Percentiles rank a stretch among this genome's conserved stretches.
These are phyloP conservation scores for Carpatolechia fugitivella DNA, from an alignment of 2,888 invertebrate genomes.

Conservation along the genomic window DNA sequence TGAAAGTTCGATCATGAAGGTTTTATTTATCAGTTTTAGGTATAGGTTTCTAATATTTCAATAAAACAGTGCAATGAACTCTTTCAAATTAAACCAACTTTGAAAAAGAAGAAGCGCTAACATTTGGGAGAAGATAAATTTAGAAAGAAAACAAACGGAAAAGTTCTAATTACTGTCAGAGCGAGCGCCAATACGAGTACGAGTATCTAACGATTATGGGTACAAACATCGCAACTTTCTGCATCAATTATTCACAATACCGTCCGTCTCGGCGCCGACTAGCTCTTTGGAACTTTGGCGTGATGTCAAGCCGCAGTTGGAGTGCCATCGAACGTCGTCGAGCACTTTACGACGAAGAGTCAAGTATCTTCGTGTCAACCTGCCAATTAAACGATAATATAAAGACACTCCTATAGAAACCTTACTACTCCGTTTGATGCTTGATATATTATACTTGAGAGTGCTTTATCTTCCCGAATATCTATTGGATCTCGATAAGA, in stretches of 20 bases:
- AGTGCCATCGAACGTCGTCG: not conserved
- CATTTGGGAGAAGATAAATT: too few species aligned
- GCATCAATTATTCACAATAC: not conserved
- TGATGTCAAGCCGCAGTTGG: not conserved
- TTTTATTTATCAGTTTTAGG: too few species aligned
- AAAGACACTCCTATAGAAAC: not conserved
- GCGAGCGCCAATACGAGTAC: too few species aligned
- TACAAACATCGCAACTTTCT: not conserved
- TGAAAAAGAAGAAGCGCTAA: too few species aligned
- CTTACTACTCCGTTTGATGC: not conserved
- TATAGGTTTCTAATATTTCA: too few species aligned
- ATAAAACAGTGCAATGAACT: too few species aligned
- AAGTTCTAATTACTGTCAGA: too few species aligned
- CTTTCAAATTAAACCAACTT: too few species aligned
- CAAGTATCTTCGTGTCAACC: not conserved
- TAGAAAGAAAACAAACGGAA: too few species aligned
- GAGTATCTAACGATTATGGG: too few species aligned
- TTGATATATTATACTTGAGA: not conserved
- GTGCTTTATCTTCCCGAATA: not conserved
- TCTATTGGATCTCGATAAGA: slow-evolving; percentile 2
- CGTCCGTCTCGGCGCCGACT: not conserved
- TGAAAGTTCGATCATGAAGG: too few species aligned
- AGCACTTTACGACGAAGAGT: not conserved
- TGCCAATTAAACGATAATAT: slow-evolving; percentile 10
- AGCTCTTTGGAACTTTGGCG: not conserved